Base-by-base conservation (phyloP, 30 jellyfish, hydroid and myxozoan species). In the Euphysa ruthae region DNA sequence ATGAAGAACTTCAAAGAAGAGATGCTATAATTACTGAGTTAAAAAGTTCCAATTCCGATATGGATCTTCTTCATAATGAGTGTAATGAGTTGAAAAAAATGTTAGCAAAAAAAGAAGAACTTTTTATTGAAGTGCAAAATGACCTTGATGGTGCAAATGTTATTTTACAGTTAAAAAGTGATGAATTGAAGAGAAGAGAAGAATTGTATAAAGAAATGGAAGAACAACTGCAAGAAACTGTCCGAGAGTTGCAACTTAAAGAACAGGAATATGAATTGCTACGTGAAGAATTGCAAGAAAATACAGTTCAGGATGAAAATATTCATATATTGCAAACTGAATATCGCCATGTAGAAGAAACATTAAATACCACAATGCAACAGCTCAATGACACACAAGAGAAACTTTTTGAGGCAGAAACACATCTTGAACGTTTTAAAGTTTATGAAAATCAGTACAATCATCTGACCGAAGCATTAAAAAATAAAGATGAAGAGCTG, bases 281-380 rank as follows among this genome's bases (percentile, higher is more conserved):
- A 30, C 19, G 32, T 26, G 73, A 68, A 27, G 80, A 68, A 43
- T 24, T 68, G 8, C 22, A 30, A 8, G 80, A 68, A 52, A 49
- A 21, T 6, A 49, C 49, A 33, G 54, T 43, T 6, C 80, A 68
- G 25, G 75, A 68, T 68, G 80, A 68, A 49, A 68, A 68, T 30
- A 68, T 68, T 33, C 80, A 68, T 23, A 12, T 68, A 25, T 49
- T 68, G 16, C 80, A 68, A 51, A 68, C 80, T 10, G 80, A 68
- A 27, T 68, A 68, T 50, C 75, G 75, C 1, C 33, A 68, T 43
- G 80, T 68, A 5, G 75, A 38, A 10, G 80, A 68, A 24, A 57
- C 30, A 26, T 52, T 68, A 34, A 38, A 68, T 8, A 25, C 75
- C 7, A 68, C 46, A 18, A 10, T 13, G 18, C 24, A 22, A 0